Evolutionary conservation across 2,113 vertebrate genomes (phyloP), one percentile per base, ranked within the genome.

Genomic region (Sinocyclocheilus anophthalmus): DNA sequence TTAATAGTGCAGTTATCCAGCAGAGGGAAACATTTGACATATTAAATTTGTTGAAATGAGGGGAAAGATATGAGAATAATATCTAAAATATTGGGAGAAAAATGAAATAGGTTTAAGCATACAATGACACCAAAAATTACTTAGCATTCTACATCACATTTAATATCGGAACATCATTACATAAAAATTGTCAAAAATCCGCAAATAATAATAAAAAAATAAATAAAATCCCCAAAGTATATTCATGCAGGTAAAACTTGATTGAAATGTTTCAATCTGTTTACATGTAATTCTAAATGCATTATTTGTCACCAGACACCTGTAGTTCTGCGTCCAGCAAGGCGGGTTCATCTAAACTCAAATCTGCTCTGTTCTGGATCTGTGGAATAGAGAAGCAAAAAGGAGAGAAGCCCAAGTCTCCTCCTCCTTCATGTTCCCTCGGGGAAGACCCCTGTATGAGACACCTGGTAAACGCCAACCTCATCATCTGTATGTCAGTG

Each of bases 351-450:
- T 96, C 96, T 14, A 95, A 91, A 87, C 88, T 96, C 83, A 81
- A 92, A 87, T 92, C 91, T 20, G 88, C 93, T 55, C 1, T 97
- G 26, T 92, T 96, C 90, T 99, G 98, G 97, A 91, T 99, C 75
- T 99, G 98, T 22, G 98, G 98, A 72, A 94, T 99, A 97, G 95
- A 96, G 57, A 89, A 85, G 45, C 45, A 48, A 30, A 84, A 89
- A 10, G 91, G 0, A 37, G 45, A 73, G 0, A 78, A 6, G 2
- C 4, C 0, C 1, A 11, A 18, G 0, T 37, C 59, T 0, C 18
- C 89, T 16, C 91, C 85, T 3, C 37, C 30, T 33, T 33, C 48
- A 50, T 80, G 80, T 2, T 93, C 94, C 18, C 84, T 96, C 85
- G 91, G 96, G 20, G 98, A 99, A 91, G 91, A 92, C 0, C 94